These are phyloP conservation scores for Orthosia gracilis DNA, from an alignment of 2,888 invertebrate genomes.

Conservation along the genomic window DNA sequence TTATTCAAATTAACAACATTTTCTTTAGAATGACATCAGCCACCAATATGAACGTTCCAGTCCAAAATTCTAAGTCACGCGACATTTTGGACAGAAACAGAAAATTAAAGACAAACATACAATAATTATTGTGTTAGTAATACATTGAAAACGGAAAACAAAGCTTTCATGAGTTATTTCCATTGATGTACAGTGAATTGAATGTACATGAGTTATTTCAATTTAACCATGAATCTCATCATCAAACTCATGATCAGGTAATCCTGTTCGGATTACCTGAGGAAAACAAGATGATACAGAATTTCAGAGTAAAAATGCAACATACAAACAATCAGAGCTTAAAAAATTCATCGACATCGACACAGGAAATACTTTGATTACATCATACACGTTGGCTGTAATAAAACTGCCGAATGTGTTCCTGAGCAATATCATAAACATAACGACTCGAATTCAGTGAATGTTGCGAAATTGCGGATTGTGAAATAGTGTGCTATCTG, in stretches of 20 bases:
- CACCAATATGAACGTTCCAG: conserved; percentile 1
- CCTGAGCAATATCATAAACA: conserved; percentile 55
- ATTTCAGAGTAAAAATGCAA: background rate
- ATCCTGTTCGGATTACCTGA: too few relatives aligned
- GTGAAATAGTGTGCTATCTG: conserved; percentile 65
- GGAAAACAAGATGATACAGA: background rate
- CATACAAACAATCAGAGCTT: conserved; percentile 16
- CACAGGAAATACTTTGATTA: conserved; percentile 53
- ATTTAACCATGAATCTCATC: background rate
- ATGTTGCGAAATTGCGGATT: conserved; percentile 69
- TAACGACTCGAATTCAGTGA: conserved; percentile 48
- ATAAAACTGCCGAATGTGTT: conserved; percentile 52
- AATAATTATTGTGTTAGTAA: background rate
- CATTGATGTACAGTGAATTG: background rate
- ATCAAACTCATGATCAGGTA: too few relatives aligned
- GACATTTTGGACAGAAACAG: conserved; percentile 9
- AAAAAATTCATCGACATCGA: conserved; percentile 23
- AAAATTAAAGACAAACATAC: conserved; percentile 7
- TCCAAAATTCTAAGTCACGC: conserved; percentile 9
- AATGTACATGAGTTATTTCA: too few relatives aligned
- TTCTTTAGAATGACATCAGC: conserved; percentile 22
- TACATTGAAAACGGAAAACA: background rate
- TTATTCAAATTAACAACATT: conserved; percentile 7
- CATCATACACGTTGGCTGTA: conserved; percentile 44
- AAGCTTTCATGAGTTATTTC: background rate